Evolutionary conservation across 2,888 invertebrate species (phyloP).

Genomic region (Dicycla oo): DNA sequence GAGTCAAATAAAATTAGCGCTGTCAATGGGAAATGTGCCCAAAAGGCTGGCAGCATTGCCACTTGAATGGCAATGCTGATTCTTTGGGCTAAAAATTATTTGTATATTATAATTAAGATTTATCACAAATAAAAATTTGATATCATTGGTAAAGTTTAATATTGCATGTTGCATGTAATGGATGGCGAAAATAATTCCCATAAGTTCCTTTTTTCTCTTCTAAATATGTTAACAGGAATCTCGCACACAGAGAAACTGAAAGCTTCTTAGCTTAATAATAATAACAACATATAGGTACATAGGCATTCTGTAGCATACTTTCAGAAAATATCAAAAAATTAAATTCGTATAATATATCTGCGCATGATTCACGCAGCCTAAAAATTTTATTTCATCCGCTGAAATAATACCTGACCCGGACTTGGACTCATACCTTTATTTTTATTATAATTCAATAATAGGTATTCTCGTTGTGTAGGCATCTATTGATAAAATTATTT

Average conservation of each 20-base stretch:
- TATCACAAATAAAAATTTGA: too few relatives aligned
- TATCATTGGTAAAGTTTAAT: conserved; percentile 20
- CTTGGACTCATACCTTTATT: conserved; percentile 27
- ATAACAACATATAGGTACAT: too few relatives aligned
- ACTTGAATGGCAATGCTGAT: too few relatives aligned
- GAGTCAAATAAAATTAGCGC: too few relatives aligned
- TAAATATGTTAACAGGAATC: background rate
- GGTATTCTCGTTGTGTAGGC: conserved; percentile 25
- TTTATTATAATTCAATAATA: conserved; percentile 39
- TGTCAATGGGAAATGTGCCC: too few relatives aligned
- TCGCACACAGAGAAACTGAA: background rate
- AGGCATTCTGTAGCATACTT: too few relatives aligned
- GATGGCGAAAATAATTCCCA: too few relatives aligned
- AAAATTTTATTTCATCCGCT: conserved; percentile 48
- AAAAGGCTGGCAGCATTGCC: too few relatives aligned
- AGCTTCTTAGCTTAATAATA: background rate
- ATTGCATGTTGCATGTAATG: conserved; percentile 12
- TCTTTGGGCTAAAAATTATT: too few relatives aligned
- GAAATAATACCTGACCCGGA: conserved; percentile 66
- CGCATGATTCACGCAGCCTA: conserved; percentile 16
- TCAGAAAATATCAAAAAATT: too few relatives aligned
- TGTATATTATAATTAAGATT: too few relatives aligned
- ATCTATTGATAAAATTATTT: conserved; percentile 53
- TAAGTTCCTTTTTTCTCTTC: background rate
- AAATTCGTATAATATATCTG: too few relatives aligned